Evolutionary conservation across 2,113 vertebrate species (phyloP), one percentile per base, ranked within the genome.

Genomic region (Parus major): DNA sequence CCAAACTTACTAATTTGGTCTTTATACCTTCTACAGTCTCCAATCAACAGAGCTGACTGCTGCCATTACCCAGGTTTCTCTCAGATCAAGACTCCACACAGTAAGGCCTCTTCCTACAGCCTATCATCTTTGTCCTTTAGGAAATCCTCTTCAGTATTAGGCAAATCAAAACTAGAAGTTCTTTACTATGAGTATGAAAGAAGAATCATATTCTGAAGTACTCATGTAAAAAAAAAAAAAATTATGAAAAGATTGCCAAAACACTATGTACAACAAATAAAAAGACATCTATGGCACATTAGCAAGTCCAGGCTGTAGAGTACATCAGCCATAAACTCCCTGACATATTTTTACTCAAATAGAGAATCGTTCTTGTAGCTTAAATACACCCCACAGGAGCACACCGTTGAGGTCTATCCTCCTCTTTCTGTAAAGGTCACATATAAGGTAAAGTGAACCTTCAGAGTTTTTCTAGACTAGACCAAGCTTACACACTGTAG

Each of bases 261-360:
- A 17, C 4, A 63, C 7, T 16, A 0, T 15, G 4, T 59, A 79
- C 25, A 69, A 29, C 1, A 0, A 50, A 27, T 10, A 55, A 12
- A 80, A 68, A 41, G 59, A n/a, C 5, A 16, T 5, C 8, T 9
- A 6, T 27, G 10, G 15, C 9, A 78, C 20, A 31, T 25, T 41
- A 23, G 3, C 9, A 78, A 66, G 50, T 25, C 7, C 33, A 69
- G 9, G 1, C 21, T 29, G 3, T 24, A 29, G 10, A 52, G 4
- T 42, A 69, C 11, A 81, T 17, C 15, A 42, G 7, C 31, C 3
- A 1, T 56, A 53, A 81, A 3, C 42, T 63, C 17, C 16, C 14
- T 71, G 15, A 64, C 5, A 85, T 59, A 2, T 23, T 90, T 77
- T 64, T 36, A 15, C 6, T 71, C 29, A 57, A 28, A 49, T 2